A percentile compares a stretch with the other conserved stretches of the same genome.
phyloP scores from a whole-genome alignment of 1,140 invertebrate species.

The Cydia pomonella region DNA sequence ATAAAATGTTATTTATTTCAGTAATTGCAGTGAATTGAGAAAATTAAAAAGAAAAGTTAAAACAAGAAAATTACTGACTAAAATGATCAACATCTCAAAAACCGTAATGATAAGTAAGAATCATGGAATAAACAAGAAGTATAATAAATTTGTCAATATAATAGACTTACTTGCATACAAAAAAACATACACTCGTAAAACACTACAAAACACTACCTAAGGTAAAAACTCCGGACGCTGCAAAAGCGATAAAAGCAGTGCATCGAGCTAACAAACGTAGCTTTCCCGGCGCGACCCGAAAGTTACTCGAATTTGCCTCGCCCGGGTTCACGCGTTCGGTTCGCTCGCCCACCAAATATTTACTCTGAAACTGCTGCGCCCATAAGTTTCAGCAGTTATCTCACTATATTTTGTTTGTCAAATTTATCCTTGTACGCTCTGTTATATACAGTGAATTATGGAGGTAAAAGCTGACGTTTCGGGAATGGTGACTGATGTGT shows the following conservation, averaged over 20 bases:
- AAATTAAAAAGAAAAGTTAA: too few species aligned
- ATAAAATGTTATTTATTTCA: background rate
- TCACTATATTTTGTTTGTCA: conserved; percentile 5
- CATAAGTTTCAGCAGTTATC: conserved; percentile 4
- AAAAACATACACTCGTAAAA: too few species aligned
- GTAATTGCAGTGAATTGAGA: too few species aligned
- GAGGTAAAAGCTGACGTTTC: background rate
- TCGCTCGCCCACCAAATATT: background rate
- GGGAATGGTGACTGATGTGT: background rate
- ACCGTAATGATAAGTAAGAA: too few species aligned
- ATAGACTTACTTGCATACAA: too few species aligned
- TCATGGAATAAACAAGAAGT: too few species aligned
- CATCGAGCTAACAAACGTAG: background rate
- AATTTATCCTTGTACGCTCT: background rate
- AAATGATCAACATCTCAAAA: too few species aligned
- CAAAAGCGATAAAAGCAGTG: background rate
- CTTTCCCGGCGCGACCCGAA: conserved; percentile 1
- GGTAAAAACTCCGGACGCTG: background rate
- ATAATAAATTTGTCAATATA: too few species aligned
- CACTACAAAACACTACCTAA: background rate
- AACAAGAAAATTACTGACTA: too few species aligned
- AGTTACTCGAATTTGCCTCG: background rate
- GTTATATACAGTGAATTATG: background rate
- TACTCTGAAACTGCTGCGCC: background rate
- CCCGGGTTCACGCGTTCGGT: conserved; percentile 1